These are phyloP conservation scores for Pao palembangensis DNA, from an alignment of 2,113 vertebrate genomes.

Conservation along the genomic window DNA sequence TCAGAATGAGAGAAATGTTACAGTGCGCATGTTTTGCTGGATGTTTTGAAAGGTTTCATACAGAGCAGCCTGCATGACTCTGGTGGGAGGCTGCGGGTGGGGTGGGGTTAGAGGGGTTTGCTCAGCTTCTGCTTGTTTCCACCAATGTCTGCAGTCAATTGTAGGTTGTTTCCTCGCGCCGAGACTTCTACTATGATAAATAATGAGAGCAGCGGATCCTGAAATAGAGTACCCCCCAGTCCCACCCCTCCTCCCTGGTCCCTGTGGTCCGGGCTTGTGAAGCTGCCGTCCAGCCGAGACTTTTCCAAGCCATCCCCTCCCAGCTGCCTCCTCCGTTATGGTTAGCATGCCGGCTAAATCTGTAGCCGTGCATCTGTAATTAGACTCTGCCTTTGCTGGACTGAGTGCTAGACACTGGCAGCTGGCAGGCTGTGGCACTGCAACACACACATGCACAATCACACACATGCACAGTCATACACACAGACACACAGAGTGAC, in stretches of 20 bases:
- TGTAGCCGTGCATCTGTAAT: conserved; percentile 81
- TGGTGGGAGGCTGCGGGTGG: conserved; percentile 30
- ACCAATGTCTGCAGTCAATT: conserved; percentile 62
- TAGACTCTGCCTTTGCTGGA: conserved; percentile 71
- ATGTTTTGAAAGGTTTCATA: conserved; percentile 14
- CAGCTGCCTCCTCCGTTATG: conserved; percentile 77
- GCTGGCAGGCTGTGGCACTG: conserved; percentile 65
- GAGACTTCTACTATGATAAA: conserved; percentile 77
- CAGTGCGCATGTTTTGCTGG: conserved; percentile 13
- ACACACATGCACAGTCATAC: conserved; percentile 27
- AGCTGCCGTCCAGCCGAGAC: conserved; percentile 77
- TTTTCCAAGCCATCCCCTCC: conserved; percentile 77
- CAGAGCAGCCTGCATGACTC: conserved; percentile 4
- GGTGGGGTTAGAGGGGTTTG: conserved; percentile 47
- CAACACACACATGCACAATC: conserved; percentile 47
- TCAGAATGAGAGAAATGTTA: conserved; percentile 6
- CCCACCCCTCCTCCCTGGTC: conserved; percentile 52
- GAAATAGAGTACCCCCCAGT: conserved; percentile 70
- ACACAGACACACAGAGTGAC: background rate
- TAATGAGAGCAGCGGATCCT: conserved; percentile 75
- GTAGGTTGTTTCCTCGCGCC: conserved; percentile 66
- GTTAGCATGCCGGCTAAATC: conserved; percentile 83
- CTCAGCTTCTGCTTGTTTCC: conserved; percentile 46
- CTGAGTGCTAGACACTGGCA: conserved; percentile 76
- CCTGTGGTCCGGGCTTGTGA: conserved; percentile 77